Evolutionary conservation across 2,797 vertebrate species (phyloP).

Genomic region (Eutrigla gurnardus): DNA sequence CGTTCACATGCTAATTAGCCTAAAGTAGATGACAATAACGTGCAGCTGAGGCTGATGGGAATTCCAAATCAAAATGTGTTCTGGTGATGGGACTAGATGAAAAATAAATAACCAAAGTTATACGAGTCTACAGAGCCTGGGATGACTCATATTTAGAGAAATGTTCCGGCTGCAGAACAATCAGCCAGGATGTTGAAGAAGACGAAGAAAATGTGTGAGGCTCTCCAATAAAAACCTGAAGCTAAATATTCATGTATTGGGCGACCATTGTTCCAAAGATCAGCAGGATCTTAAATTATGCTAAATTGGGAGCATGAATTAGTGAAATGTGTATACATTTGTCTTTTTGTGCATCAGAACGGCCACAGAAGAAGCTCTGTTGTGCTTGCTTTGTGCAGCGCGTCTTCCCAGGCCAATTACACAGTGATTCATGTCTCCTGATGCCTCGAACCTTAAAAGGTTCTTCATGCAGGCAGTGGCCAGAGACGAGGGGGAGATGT

Average conservation of each 20-base stretch:
- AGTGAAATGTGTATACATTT: not conserved
- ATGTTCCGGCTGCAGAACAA: too few species aligned
- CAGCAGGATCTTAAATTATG: not conserved
- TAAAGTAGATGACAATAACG: not conserved
- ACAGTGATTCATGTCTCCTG: constrained; percentile 48
- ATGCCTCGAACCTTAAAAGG: constrained; percentile 1
- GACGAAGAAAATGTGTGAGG: not conserved
- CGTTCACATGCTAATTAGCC: not conserved
- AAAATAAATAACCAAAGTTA: not conserved
- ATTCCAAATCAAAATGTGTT: not conserved
- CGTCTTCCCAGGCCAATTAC: constrained; percentile 74
- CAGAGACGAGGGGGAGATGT: not conserved
- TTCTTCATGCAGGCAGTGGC: constrained; percentile 13
- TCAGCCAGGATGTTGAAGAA: not conserved
- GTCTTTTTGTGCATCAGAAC: not conserved
- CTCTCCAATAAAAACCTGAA: not conserved
- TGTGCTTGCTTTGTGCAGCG: constrained; percentile 7
- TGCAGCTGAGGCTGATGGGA: not conserved
- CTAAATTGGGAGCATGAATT: not conserved
- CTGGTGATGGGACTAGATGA: not conserved
- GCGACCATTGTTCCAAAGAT: not conserved
- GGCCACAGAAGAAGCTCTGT: not conserved
- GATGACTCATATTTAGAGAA: not conserved
- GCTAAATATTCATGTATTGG: not conserved
- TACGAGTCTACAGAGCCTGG: not conserved